Evolutionary conservation across 23 tunicate genomes (phyloP), one percentile per base, ranked within the genome.

Genomic region (Ascidia mentula): DNA sequence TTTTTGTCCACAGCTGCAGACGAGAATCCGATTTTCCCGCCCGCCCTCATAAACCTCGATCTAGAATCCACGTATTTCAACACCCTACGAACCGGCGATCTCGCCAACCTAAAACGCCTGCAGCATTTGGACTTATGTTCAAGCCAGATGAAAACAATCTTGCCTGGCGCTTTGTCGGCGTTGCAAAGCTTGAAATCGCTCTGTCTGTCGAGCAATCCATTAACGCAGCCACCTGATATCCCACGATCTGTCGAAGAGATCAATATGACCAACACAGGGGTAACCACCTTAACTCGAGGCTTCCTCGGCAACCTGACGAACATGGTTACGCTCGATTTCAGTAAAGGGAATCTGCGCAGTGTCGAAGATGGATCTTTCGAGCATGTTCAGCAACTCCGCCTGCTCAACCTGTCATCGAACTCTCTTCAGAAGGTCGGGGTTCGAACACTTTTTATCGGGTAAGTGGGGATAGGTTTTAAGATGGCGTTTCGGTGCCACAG

Each of bases 201-300:
- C 28, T 74, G 87, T 38, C 32, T 82, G 40, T 82, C 87, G 0
- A 79, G 79, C 33, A 82, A 82, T 53, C 80, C 73, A 36, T 65
- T 82, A n/a, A 37, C 34, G 17, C 37, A 37, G 13, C 40, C 61
- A 0, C 87, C 87, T 28, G 9, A 32, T 24, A 38, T 82, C 7
- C 87, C 80, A 20, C 31, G 31, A 6, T 42, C 79, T 18, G 28
- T 82, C 36, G 24, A 36, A 40, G 37, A 38, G 18, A 33, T 82
- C 31, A 73, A 73, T 31, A 40, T 82, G 72, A 46, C 39, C 31
- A 0, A 82, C 6, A 46, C 79, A 6, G 40, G 1, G 34, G 34
- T 73, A 20, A 13, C 31, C 13, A 45, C 37, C 20, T 35, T 82
- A 20, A 82, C 79, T 9, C 38, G 79, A 40, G 42, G n/a, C 26